Evolutionary conservation across 2,113 vertebrate genomes (phyloP), one percentile per base, ranked within the genome.

Genomic region (Variabilichromis moorii): DNA sequence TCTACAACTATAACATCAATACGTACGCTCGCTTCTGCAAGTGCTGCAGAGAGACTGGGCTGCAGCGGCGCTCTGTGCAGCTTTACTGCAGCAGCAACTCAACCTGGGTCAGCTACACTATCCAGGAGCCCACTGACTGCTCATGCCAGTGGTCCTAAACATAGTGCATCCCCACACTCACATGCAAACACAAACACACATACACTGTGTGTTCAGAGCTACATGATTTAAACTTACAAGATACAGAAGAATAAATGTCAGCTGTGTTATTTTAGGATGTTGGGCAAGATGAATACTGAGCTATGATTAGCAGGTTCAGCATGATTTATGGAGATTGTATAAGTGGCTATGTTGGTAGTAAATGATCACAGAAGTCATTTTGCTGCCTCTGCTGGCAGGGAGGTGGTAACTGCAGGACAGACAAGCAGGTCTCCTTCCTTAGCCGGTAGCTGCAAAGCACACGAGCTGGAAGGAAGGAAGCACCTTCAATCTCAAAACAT

Each of bases 1-100:
- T 99, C 94, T 99, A 99, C 95, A 99, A 99, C 96, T 99, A 99
- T 96, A 99, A 99, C 95, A 98, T 99, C 95, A 99, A 99, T 95
- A 97, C 97, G 1, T 99, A 99, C 0, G 98, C 98, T 31, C 97
- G 99, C 71, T 99, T 99, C 95, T 99, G 99, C 94, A 99, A 99
- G 94, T 99, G 99, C 95, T 99, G 99, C 95, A 94, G 98, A 2
- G 98, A 99, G 95, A 97, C 98, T 3, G 98, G 98, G 4, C 96
- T 99, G 55, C 98, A 99, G 92, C 96, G 97, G 6, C 97, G 98
- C 84, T 96, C 96, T 0, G 98, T 99, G 91, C 98, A 98, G 87
- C 95, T 99, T 54, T 99, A 98, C 92, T 99, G 99, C 92, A 97
- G 97, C 83, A 92, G 97, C 89, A 99, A 99, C 37, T 96, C 98